Percentiles rank a stretch among this genome's conserved stretches.
These are phyloP conservation scores for Acleris cristana DNA, from an alignment of 2,888 invertebrate genomes.

Conservation along the genomic window DNA sequence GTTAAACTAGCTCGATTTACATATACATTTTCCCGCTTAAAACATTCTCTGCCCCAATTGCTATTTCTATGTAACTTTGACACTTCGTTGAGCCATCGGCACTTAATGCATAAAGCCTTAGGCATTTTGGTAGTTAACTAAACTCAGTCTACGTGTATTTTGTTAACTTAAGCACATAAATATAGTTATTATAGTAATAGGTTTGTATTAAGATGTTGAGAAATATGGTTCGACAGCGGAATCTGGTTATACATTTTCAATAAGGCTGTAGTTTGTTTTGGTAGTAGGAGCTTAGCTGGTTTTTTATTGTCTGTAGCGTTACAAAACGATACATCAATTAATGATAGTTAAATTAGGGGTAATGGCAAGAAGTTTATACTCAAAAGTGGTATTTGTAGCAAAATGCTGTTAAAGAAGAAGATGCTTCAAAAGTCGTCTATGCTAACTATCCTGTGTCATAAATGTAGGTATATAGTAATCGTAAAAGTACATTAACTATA, in stretches of 20 bases:
- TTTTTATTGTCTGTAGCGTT: background rate
- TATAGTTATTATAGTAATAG: constrained; percentile 15
- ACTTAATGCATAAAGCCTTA: background rate
- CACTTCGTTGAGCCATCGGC: background rate
- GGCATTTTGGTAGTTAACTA: constrained; percentile 12
- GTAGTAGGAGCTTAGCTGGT: background rate
- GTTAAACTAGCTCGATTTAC: constrained; percentile 3
- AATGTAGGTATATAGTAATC: too few relatives aligned
- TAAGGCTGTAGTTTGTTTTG: background rate
- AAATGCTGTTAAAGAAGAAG: too few relatives aligned
- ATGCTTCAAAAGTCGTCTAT: too few relatives aligned
- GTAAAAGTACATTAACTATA: too few relatives aligned
- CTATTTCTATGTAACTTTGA: too few relatives aligned
- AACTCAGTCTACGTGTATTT: constrained; percentile 3
- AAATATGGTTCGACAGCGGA: background rate
- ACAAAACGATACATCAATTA: background rate
- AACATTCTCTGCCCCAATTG: too few relatives aligned
- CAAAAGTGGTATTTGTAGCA: too few relatives aligned
- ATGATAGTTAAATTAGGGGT: too few relatives aligned
- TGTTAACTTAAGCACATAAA: constrained; percentile 17
- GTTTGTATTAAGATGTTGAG: constrained; percentile 12
- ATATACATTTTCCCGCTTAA: constrained; percentile 3
- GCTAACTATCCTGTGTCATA: too few relatives aligned
- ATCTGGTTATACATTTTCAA: background rate
- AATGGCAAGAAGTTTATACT: too few relatives aligned